These are phyloP conservation scores for Drosophila subsilvestris DNA, from an alignment of 2,888 invertebrate genomes.

Conservation along the genomic window DNA sequence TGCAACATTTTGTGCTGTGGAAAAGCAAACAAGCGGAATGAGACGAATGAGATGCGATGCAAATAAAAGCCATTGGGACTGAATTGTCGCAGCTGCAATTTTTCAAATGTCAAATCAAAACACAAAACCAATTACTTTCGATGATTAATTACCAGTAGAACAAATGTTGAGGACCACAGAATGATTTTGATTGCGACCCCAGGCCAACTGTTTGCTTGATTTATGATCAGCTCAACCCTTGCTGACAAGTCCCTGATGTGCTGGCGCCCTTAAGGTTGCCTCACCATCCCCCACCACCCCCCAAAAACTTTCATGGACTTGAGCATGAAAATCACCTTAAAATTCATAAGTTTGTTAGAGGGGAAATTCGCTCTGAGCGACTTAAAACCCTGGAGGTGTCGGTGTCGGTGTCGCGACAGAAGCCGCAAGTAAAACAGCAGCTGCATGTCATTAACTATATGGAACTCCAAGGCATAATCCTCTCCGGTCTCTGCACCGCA, in stretches of 20 bases:
- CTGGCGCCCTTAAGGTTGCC: slow-evolving; percentile 9
- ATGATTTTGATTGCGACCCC: slow-evolving; percentile 71
- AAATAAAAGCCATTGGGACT: slow-evolving; percentile 37
- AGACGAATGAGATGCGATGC: background rate
- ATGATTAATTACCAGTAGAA: slow-evolving; percentile 67
- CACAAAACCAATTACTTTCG: slow-evolving; percentile 74
- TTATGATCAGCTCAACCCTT: slow-evolving; percentile 69
- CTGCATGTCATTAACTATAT: slow-evolving; percentile 75
- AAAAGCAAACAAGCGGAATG: slow-evolving; percentile 14
- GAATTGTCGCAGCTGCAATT: slow-evolving; percentile 75
- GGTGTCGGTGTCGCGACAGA: slow-evolving; percentile 1
- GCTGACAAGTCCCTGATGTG: slow-evolving; percentile 43
- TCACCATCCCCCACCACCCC: background rate
- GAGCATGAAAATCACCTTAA: slow-evolving; percentile 72
- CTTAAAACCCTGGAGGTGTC: background rate
- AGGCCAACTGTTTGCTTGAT: slow-evolving; percentile 56
- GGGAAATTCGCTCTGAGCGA: slow-evolving; percentile 27
- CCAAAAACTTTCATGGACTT: slow-evolving; percentile 29
- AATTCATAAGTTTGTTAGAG: slow-evolving; percentile 72
- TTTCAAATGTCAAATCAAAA: slow-evolving; percentile 79
- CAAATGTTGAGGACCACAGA: slow-evolving; percentile 71
- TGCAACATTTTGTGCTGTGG: slow-evolving; percentile 12
- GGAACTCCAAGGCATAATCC: slow-evolving; percentile 50
- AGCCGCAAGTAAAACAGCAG: slow-evolving; percentile 57
- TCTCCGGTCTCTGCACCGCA: slow-evolving; percentile 24